Evolutionary conservation across 1,140 invertebrate species (phyloP).

Genomic region (Halotydeus destructor): DNA sequence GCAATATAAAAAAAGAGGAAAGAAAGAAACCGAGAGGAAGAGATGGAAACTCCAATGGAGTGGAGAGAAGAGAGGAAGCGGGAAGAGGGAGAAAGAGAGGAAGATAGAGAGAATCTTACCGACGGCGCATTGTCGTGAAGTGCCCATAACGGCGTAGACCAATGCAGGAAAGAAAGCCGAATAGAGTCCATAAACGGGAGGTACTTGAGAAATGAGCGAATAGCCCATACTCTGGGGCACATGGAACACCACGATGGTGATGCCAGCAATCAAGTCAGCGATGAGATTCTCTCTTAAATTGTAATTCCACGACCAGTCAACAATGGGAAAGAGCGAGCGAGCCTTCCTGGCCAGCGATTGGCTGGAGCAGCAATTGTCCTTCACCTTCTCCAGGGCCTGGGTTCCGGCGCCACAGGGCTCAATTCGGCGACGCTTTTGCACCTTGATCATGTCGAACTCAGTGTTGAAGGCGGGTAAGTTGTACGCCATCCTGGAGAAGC

Average conservation of each 20-base stretch:
- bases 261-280: slow-evolving; percentile 30
- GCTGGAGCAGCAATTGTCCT: no score
- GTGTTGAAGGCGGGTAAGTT: slow-evolving; percentile 6
- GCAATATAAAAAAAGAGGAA: slow-evolving; percentile 17
- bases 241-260: slow-evolving; percentile 73
- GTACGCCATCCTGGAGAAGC: slow-evolving; percentile 4
- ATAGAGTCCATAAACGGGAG: slow-evolving; percentile 31
- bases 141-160: slow-evolving; percentile 32
- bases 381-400: no score
- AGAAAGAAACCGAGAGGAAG: no score
- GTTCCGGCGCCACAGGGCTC: no score
- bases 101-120: slow-evolving; percentile 26
- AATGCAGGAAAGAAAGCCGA: slow-evolving; percentile 31
- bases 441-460: no score
- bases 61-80: slow-evolving; percentile 30
- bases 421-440: no score
- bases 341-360: no score
- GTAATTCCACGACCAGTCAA: slow-evolving; percentile 21
- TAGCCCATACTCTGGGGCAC: slow-evolving; percentile 54
- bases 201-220: slow-evolving; percentile 27
- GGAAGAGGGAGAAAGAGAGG: slow-evolving; percentile 32
- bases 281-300: slow-evolving; percentile 14
- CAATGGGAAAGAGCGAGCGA: slow-evolving; percentile 18
- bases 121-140: slow-evolving; percentile 27
- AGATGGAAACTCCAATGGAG: slow-evolving; percentile 32